Evolutionary conservation across 2,113 vertebrate genomes (phyloP), one percentile per base, ranked within the genome.

Genomic region (Chaenocephalus aceratus): DNA sequence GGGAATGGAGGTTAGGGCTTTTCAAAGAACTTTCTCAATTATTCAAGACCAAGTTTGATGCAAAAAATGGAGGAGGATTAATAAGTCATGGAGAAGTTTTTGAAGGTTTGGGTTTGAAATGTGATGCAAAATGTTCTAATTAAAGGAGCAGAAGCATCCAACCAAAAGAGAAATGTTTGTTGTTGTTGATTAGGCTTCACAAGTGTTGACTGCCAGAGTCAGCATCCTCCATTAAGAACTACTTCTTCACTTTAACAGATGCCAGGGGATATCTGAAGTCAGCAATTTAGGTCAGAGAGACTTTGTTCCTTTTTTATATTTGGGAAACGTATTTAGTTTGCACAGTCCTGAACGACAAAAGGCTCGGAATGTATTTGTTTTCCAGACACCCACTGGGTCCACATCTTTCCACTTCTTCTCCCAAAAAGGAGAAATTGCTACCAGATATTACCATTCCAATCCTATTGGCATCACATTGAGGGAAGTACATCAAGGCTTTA

Each of bases 11-110:
- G 88, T 88, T 80, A 82, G 87, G 87, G 85, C 86, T 89, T 93
- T 91, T 93, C 85, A 89, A 91, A 91, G 87, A 91, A 88, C 85
- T 80, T 84, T 68, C 75, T 92, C 80, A 93, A 93, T 94, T 86
- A 90, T 91, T 93, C 84, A 93, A 79, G 80, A 78, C 68, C 71
- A 79, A 79, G 83, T 91, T 91, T 88, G 87, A 93, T 92, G 93
- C 85, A 77, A 78, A 86, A 91, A 89, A 91, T 85, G 91, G 88
- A 86, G 64, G 60, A 79, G 62, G 86, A 86, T 91, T 86, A 92
- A 89, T 91, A 92, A 93, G 82, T 93, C 86, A 90, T 87, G 80
- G 60, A 54, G 58, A 87, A 76, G 81, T 90, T 93, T 88, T 88
- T 1, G 5, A 81, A 65, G 68, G 80, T 87, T 85, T 67, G 16